Evolutionary conservation across 2,797 vertebrate species (phyloP).

Genomic region (Carcharodon carcharias): DNA sequence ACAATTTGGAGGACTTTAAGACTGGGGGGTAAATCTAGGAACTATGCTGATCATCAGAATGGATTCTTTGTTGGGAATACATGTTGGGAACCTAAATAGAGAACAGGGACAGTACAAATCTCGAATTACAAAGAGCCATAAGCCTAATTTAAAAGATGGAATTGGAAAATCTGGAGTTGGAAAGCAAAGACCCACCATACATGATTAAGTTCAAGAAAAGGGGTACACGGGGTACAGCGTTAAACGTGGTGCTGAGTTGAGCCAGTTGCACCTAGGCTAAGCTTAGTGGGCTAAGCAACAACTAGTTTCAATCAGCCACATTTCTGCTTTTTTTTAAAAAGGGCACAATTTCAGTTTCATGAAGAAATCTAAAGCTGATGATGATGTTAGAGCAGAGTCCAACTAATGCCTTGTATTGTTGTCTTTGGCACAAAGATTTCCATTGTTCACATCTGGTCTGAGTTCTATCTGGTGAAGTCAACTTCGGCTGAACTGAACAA

Average conservation of each 20-base stretch:
- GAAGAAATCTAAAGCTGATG: background rate
- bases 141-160: background rate
- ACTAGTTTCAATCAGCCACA: background rate
- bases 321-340: background rate
- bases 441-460: slow-evolving; percentile 3
- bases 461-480: background rate
- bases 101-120: background rate
- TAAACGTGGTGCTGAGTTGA: background rate
- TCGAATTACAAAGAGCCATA: background rate
- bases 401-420: background rate
- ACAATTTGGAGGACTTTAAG: background rate
- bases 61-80: background rate
- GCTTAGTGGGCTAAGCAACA: background rate
- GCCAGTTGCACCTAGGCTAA: background rate
- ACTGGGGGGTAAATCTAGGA: background rate
- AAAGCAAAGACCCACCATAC: background rate
- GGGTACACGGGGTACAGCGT: too few species aligned
- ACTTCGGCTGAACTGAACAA: background rate
- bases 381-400: background rate
- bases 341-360: background rate
- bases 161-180: background rate
- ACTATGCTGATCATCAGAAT: background rate
- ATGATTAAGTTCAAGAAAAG: background rate
- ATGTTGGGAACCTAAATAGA: background rate
- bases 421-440: slow-evolving; percentile 9